Conservation (phyloP, 2,888 invertebrate species). For the Bellardia pandia region DNA sequence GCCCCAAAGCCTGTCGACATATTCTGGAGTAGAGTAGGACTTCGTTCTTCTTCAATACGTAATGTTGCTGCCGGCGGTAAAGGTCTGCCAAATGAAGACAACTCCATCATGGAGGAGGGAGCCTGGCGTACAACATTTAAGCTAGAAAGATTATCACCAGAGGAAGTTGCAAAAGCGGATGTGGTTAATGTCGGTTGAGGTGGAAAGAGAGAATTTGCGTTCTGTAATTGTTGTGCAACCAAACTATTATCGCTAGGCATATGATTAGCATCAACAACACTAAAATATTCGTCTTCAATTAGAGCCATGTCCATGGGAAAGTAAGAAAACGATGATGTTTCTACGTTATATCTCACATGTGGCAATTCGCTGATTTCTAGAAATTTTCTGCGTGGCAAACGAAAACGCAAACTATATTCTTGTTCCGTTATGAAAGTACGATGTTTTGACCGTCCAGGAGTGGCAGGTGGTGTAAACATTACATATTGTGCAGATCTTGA, state of each 20-base stretch:
- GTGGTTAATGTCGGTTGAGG: neutral
- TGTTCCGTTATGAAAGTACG: slow-evolving; percentile 52
- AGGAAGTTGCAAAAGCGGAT: neutral
- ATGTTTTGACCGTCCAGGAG: neutral
- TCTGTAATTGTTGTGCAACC: neutral
- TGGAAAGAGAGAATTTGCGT: neutral
- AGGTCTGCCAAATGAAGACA: slow-evolving; percentile 30
- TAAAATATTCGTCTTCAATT: slow-evolving; percentile 47
- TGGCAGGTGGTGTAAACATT: neutral
- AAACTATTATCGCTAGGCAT: neutral
- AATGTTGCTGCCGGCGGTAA: neutral
- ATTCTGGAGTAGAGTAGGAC: neutral
- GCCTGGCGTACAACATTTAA: slow-evolving; percentile 70
- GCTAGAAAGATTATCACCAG: slow-evolving; percentile 60
- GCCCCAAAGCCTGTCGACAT: neutral
- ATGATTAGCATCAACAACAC: neutral
- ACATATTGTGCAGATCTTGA: neutral
- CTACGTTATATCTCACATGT: slow-evolving; percentile 17
- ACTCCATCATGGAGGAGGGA: slow-evolving; percentile 30
- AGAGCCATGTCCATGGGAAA: slow-evolving; percentile 54
- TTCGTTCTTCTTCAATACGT: slow-evolving; percentile 42
- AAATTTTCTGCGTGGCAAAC: slow-evolving; percentile 45
- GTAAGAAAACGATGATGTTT: slow-evolving; percentile 27
- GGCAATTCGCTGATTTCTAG: slow-evolving; percentile 28
- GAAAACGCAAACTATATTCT: slow-evolving; percentile 65